Base-by-base conservation (phyloP, 2,797 vertebrate genomes). In the Hydrolagus colliei region DNA sequence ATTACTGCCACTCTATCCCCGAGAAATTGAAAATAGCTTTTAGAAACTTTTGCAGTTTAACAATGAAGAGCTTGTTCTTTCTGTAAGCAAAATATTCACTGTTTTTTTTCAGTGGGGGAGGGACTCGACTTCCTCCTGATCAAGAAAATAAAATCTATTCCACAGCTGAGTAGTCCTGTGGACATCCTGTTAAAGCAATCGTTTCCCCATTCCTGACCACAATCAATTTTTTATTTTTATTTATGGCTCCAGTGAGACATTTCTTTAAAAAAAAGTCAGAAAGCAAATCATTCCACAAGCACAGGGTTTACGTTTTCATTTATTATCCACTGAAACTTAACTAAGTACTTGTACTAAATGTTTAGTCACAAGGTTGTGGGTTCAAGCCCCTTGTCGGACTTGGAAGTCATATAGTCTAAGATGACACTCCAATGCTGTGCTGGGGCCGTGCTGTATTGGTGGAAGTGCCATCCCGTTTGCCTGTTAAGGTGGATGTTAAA, bases 1-100 rank as follows among this genome's bases (percentile, higher is more conserved):
- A 80, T 80, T 80, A 80, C 62, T 80, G 14, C 22, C 1, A 14
- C 78, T 80, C n/a, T 35, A 4, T 32, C 62, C 12, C 0, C 22
- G 14, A 16, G 12, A 27, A 80, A 77, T 11, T 61, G 4, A 77
- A 20, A 80, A 18, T 67, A 61, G 61, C 5, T 32, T 32, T 80
- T 59, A 27, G 5, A 14, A 32, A 80, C 62, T 14, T 27, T 59
- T 6, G 20, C 16, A 0, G 16, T 59, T 1, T 13, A 67, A 67
- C 13, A 80, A 67, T 80, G 62, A 65, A 65, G 67, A 32, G 13
- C 63, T 77, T 80, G n/a, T 16, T 80, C 7, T 16, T 80, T 80
- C 22, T 65, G 4, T 10, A 16, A 27, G 32, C 14, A 20, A 61
- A 62, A 27, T 52, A 10, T 20, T 27, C 9, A 35, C 73, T 35